Conservation (phyloP, 2,888 invertebrate species). For the Drosophila neutralis region DNA sequence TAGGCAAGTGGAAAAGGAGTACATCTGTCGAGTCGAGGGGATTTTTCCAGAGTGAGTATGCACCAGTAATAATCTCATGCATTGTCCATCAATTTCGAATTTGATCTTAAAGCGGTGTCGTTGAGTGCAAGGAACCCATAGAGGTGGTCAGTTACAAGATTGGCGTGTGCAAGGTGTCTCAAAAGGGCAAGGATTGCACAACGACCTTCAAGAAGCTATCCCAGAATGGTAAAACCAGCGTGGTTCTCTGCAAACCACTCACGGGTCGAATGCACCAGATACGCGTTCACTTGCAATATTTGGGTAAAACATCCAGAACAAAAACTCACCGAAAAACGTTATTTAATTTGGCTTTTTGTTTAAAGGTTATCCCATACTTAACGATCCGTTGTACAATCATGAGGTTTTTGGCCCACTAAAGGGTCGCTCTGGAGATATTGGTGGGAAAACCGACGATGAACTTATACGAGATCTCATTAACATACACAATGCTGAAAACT, state of each 20-base stretch:
- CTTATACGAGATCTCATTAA: slow-evolving; percentile 94
- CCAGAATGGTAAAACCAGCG: slow-evolving; percentile 95
- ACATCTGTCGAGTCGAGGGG: slow-evolving; percentile 97
- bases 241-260: slow-evolving; percentile 96
- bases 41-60: slow-evolving; percentile 94
- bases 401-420: slow-evolving; percentile 97
- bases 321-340: background rate
- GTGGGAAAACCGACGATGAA: slow-evolving; percentile 95
- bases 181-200: slow-evolving; percentile 96
- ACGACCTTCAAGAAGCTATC: slow-evolving; percentile 96
- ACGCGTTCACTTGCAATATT: slow-evolving; percentile 96
- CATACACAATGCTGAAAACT: slow-evolving; percentile 97
- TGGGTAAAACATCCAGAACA: slow-evolving; percentile 88
- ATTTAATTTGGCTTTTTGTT: background rate
- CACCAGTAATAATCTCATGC: background rate
- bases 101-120: slow-evolving; percentile 88
- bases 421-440: slow-evolving; percentile 89
- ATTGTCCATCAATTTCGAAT: background rate
- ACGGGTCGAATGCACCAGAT: slow-evolving; percentile 99
- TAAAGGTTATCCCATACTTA: slow-evolving; percentile 91
- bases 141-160: slow-evolving; percentile 98
- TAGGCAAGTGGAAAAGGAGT: slow-evolving; percentile 96
- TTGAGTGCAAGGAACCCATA: slow-evolving; percentile 95
- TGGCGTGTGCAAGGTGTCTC: slow-evolving; percentile 97
- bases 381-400: slow-evolving; percentile 98